Evolutionary conservation across 1,140 invertebrate genomes (phyloP).

Genomic region (Drosophila navojoa): DNA sequence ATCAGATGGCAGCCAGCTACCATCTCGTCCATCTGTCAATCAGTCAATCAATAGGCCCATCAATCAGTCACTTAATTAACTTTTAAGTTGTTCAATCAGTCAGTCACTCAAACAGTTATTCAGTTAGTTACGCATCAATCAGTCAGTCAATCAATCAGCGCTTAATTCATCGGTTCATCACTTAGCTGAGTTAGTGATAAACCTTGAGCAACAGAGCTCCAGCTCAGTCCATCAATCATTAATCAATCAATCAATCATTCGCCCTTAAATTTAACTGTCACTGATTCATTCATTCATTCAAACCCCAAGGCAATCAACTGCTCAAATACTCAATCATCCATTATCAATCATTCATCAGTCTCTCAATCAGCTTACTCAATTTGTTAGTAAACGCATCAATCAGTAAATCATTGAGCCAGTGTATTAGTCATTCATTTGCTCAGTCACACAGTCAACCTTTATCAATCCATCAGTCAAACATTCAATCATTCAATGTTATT

Average conservation of each 20-base stretch:
- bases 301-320: no score
- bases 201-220: no score
- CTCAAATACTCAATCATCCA: no score
- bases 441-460: neutral
- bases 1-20: neutral
- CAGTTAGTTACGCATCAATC: neutral
- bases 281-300: neutral
- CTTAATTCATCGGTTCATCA: neutral
- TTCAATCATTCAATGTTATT: neutral
- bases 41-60: neutral
- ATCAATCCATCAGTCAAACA: neutral
- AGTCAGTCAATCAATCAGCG: neutral
- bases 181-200: neutral
- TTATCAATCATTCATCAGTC: neutral
- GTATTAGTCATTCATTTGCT: neutral
- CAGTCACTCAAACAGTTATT: neutral
- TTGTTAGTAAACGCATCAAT: no score
- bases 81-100: neutral
- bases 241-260: neutral
- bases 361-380: neutral
- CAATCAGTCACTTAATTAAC: neutral
- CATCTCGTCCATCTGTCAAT: neutral
- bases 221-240: neutral
- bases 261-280: no score
- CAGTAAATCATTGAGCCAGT: neutral